phyloP scores from a whole-genome alignment of 2,113 vertebrate species.

The Rallus limicola region DNA sequence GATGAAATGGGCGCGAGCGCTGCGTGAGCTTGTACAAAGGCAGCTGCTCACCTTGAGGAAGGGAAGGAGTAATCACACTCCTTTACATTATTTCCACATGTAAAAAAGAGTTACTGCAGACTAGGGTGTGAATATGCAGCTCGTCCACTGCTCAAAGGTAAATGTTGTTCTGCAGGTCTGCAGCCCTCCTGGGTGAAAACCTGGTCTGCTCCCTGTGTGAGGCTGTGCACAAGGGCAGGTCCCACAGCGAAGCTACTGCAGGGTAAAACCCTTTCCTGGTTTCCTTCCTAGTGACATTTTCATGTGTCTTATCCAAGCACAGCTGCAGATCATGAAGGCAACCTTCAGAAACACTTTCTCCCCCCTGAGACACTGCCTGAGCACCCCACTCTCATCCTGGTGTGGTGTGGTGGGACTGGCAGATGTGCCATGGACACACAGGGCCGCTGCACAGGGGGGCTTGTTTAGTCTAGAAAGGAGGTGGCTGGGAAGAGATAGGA shows the following conservation, averaged over 20 bases:
- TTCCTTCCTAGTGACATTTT: not conserved
- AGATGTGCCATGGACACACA: not conserved
- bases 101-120: not conserved
- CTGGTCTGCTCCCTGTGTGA: not conserved
- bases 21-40: accelerated
- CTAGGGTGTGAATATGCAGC: not conserved
- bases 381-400: not conserved
- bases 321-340: not conserved
- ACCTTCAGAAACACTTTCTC: not conserved
- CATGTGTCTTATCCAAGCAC: not conserved
- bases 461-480: slow-evolving; percentile 23
- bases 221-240: not conserved
- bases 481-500: not conserved
- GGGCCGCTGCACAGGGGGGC: not conserved
- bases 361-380: not conserved
- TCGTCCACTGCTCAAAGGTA: not conserved
- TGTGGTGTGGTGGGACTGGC: not conserved
- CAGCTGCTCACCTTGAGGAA: not conserved
- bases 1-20: accelerated
- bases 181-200: not conserved
- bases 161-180: not conserved
- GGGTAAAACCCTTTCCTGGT: not conserved
- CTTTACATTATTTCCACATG: not conserved
- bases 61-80: not conserved
- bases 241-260: not conserved